Conservation (phyloP, 2,113 vertebrate species). For the Mus musculus region GRCm39 chr14:47993501-47994000, state of each 20-base stretch:
- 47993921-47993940: conserved; percentile 11
- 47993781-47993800: neutral
- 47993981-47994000: conserved; percentile 55
- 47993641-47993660: neutral
- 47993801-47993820: neutral
- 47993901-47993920: neutral
- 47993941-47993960: conserved; percentile 1
- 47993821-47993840: neutral
- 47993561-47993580: neutral
- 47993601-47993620: neutral
- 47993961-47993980: neutral
- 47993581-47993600: neutral
- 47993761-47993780: neutral
- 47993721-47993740: neutral
- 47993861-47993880: neutral
- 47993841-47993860: neutral
- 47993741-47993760: neutral
- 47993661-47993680: neutral
- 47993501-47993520: neutral
- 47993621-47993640: neutral
- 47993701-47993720: neutral
- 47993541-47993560: neutral
- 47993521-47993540: neutral
- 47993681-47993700: neutral
- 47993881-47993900: neutral